A percentile compares a stretch with the other conserved stretches of the same genome.
phyloP scores from a whole-genome alignment of 2,113 vertebrate species.

The Elaphurus davidianus region DNA sequence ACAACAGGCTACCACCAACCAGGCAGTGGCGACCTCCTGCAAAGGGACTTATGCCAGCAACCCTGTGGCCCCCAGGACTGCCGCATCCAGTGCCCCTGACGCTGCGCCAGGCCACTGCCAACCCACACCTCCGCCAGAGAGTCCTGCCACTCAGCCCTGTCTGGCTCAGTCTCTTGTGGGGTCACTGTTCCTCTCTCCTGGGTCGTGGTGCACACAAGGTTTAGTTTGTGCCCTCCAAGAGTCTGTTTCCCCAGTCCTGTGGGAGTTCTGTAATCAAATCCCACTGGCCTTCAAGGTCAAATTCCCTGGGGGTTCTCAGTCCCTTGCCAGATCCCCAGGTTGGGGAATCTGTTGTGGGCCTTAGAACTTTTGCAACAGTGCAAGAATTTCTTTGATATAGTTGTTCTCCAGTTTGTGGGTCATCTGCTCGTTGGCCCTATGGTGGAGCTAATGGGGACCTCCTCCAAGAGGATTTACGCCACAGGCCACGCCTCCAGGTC shows the following conservation, averaged over 20 bases:
- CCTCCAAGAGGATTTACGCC: neutral
- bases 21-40: neutral
- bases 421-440: fast-evolving
- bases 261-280: neutral
- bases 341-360: neutral
- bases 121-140: neutral
- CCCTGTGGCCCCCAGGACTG: fast-evolving
- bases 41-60: neutral
- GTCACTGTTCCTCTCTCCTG: neutral
- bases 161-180: neutral
- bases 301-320: neutral
- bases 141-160: neutral
- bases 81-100: neutral
- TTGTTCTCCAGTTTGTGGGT: neutral
- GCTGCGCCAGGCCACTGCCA: neutral
- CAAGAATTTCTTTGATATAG: neutral
- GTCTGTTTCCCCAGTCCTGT: neutral
- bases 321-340: neutral
- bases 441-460: neutral
- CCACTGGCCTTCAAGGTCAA: neutral
- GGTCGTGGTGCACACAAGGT: neutral
- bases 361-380: neutral
- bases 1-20: neutral
- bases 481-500: neutral
- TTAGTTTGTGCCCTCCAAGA: neutral